phyloP scores from a whole-genome alignment of 2,113 vertebrate species.

The Stictonetta naevosa region DNA sequence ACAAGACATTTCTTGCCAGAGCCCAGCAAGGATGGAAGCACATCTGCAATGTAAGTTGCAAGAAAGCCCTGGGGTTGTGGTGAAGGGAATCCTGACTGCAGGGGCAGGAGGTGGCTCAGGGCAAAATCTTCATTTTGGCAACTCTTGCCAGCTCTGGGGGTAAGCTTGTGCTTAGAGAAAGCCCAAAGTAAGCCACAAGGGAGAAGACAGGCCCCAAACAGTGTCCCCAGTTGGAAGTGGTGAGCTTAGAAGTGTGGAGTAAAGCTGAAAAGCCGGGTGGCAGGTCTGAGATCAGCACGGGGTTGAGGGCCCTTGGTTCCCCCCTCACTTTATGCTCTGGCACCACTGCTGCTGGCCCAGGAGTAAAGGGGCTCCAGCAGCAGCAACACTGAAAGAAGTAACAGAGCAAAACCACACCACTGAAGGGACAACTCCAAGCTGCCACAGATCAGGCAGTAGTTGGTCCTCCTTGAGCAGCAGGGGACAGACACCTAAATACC shows the following conservation, averaged over 20 bases:
- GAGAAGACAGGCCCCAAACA: not conserved
- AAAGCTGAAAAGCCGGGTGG: accelerated
- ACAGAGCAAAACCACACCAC: accelerated
- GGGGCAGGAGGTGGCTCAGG: accelerated
- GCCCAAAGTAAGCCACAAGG: not conserved
- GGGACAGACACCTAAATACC: too few relatives aligned
- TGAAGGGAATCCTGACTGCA: not conserved
- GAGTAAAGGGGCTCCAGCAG: not conserved
- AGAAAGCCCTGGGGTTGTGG: not conserved
- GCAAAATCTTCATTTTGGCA: too few relatives aligned
- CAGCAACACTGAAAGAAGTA: not conserved
- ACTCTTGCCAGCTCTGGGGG: not conserved
- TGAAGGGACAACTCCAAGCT: not conserved
- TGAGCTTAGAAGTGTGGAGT: accelerated
- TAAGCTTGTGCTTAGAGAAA: not conserved
- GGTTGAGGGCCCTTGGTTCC: not conserved
- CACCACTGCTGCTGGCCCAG: not conserved
- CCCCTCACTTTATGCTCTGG: not conserved
- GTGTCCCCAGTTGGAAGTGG: not conserved
- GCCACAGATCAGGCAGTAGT: accelerated
- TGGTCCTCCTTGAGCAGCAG: accelerated
- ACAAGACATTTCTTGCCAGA: not conserved
- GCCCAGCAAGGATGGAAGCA: accelerated
- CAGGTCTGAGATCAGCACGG: not conserved
- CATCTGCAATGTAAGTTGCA: accelerated